Conservation (phyloP, 1,140 invertebrate genomes). For the Cyphomyrmex costatus region DNA sequence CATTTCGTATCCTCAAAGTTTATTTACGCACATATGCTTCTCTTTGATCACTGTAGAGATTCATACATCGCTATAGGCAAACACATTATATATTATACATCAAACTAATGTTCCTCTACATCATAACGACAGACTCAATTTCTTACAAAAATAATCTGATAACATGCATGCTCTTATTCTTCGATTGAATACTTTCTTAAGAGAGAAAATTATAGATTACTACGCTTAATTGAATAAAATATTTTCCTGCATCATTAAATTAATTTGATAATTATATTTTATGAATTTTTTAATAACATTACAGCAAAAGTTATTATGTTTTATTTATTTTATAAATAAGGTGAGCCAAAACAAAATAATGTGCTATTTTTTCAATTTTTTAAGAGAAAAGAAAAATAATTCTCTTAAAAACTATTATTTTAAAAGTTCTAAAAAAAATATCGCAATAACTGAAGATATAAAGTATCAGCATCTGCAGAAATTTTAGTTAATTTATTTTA, state of each 20-base stretch:
- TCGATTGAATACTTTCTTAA: not conserved
- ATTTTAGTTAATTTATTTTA: too few species aligned
- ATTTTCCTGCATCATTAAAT: constrained; percentile 15
- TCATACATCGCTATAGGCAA: not conserved
- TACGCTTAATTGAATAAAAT: not conserved
- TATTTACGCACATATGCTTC: constrained; percentile 24
- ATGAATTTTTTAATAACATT: not conserved
- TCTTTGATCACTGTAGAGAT: not conserved
- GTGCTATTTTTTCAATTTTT: too few species aligned
- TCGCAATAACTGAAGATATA: too few species aligned
- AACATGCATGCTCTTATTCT: not conserved
- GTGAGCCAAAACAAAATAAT: too few species aligned
- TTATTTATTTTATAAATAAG: not conserved
- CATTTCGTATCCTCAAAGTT: constrained; percentile 41
- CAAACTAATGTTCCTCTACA: not conserved
- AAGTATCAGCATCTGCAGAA: too few species aligned
- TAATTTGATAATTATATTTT: constrained; percentile 17
- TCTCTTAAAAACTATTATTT: too few species aligned
- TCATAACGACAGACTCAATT: constrained; percentile 14
- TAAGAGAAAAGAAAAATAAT: too few species aligned
- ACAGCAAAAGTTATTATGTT: not conserved
- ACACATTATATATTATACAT: constrained; percentile 33
- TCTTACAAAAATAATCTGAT: constrained; percentile 22
- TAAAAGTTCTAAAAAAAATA: too few species aligned
- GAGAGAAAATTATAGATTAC: not conserved